A percentile compares a stretch with the other conserved stretches of the same genome.
These are phyloP conservation scores for Fringilla coelebs DNA, from an alignment of 2,797 vertebrate species.

Conservation along the genomic window DNA sequence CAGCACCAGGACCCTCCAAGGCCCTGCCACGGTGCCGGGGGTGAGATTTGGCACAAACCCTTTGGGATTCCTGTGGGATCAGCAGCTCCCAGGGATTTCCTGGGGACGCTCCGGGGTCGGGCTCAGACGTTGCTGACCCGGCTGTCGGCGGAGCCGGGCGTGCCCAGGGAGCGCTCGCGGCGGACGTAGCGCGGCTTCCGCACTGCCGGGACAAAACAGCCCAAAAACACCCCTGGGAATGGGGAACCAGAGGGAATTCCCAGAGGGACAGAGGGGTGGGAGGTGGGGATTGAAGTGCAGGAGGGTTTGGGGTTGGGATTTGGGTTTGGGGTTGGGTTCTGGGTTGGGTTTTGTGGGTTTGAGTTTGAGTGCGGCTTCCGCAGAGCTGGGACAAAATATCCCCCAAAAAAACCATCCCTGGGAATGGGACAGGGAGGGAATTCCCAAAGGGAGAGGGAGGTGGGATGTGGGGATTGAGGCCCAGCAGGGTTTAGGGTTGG, in stretches of 20 bases:
- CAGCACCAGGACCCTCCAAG: not conserved
- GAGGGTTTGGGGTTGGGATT: not conserved
- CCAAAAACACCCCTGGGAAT: not conserved
- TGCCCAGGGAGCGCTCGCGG: not conserved
- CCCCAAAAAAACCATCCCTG: too few species aligned
- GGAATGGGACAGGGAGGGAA: too few species aligned
- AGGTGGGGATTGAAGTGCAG: not conserved
- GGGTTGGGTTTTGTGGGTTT: not conserved
- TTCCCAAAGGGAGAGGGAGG: too few species aligned
- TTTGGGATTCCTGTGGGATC: not conserved
- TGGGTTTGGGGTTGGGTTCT: not conserved
- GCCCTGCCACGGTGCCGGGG: not conserved
- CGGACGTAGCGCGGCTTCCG: not conserved
- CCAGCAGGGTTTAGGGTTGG: too few species aligned
- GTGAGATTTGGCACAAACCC: not conserved
- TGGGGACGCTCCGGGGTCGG: fast-evolving
- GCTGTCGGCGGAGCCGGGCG: not conserved
- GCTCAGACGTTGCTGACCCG: not conserved
- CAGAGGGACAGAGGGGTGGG: not conserved
- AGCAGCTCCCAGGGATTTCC: not conserved
- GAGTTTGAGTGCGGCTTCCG: not conserved
- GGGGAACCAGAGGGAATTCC: not conserved
- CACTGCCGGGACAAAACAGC: not conserved
- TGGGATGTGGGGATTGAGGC: too few species aligned
- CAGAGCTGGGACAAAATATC: not conserved